These are phyloP conservation scores for Archips xylosteana DNA, from an alignment of 2,888 invertebrate genomes.

Conservation along the genomic window DNA sequence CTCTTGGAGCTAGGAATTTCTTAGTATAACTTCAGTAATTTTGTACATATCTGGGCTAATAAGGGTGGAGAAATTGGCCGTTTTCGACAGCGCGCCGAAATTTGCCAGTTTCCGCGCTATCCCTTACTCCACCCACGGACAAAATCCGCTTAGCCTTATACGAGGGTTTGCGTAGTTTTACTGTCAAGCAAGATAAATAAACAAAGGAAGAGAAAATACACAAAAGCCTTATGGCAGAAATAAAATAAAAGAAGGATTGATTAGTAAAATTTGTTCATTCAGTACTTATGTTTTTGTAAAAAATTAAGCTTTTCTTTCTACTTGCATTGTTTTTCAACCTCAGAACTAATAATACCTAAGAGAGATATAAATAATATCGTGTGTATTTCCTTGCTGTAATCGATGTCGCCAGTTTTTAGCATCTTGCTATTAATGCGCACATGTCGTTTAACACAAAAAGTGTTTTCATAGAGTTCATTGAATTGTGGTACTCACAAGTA, in stretches of 20 bases:
- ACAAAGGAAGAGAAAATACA: constrained; percentile 11
- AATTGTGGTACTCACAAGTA: too few species aligned
- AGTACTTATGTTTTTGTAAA: too few species aligned
- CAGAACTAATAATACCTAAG: too few species aligned
- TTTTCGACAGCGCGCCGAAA: neutral
- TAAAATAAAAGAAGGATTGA: neutral
- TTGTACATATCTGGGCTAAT: constrained; percentile 31
- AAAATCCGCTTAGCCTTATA: constrained; percentile 8
- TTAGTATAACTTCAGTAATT: constrained; percentile 24
- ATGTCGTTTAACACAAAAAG: too few species aligned
- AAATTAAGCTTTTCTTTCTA: too few species aligned
- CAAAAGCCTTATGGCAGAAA: neutral
- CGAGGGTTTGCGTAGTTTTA: constrained; percentile 1
- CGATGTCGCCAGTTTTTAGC: too few species aligned
- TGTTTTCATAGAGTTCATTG: too few species aligned
- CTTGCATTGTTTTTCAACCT: too few species aligned
- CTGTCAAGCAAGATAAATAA: constrained; percentile 3
- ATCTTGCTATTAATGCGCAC: too few species aligned
- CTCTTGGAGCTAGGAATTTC: neutral
- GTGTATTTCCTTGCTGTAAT: too few species aligned
- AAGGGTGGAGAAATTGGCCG: constrained; percentile 35
- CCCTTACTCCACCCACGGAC: neutral
- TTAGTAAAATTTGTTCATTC: too few species aligned
- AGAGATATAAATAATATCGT: too few species aligned
- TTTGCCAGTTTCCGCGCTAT: neutral